A percentile compares a stretch with the other conserved stretches of the same genome.
Evolutionary conservation across 2,888 invertebrate genomes (phyloP).

Genomic region (Acanthosepion lycidas): DNA sequence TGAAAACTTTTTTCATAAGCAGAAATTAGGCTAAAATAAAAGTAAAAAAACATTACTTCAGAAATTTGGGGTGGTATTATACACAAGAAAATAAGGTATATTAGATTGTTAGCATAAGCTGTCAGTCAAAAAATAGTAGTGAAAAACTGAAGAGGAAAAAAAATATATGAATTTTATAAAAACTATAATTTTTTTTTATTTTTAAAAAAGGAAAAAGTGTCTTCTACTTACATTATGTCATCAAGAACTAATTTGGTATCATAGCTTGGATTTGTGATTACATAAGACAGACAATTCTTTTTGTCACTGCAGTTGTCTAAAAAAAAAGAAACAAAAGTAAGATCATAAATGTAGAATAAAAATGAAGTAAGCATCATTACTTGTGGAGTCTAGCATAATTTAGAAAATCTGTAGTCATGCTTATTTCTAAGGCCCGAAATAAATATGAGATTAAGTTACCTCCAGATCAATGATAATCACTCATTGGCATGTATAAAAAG

Average conservation of each 20-base stretch:
- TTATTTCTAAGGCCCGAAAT: not conserved
- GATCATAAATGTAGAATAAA: not conserved
- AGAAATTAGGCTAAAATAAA: no score
- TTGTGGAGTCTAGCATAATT: no score
- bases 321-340: slow-evolving; percentile 45
- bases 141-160: no score
- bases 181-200: not conserved
- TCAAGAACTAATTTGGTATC: slow-evolving; percentile 96
- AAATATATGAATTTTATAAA: slow-evolving; percentile 77
- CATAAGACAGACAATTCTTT: slow-evolving; percentile 93
- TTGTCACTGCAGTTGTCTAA: slow-evolving; percentile 93
- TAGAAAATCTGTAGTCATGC: not conserved
- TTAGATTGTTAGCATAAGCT: no score
- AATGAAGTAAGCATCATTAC: not conserved
- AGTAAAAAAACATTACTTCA: no score
- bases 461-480: no score
- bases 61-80: no score
- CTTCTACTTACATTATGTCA: slow-evolving; percentile 89
- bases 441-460: no score
- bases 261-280: slow-evolving; percentile 98
- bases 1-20: no score
- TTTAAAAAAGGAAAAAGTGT: not conserved
- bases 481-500: no score
- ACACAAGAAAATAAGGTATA: no score
- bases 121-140: no score